Evolutionary conservation across 2,888 invertebrate genomes (phyloP).

Genomic region (Drosophila silvestris): DNA sequence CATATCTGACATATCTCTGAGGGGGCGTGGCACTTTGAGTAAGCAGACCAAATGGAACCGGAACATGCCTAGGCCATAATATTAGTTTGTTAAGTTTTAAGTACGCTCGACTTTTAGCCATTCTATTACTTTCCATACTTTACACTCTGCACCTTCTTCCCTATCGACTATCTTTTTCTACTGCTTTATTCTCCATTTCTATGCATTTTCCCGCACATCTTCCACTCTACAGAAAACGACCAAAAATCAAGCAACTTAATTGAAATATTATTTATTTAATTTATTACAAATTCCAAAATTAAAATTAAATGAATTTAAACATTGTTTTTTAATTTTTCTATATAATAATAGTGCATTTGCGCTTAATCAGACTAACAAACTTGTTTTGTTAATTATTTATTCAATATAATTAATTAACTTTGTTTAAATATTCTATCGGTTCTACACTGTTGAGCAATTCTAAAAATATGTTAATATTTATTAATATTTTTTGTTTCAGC

Average conservation of each 20-base stretch:
- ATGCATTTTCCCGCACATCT: slow-evolving; percentile 21
- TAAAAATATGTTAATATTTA: not conserved
- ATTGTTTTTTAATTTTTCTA: not conserved
- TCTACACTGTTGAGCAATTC: not conserved
- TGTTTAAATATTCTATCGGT: not conserved
- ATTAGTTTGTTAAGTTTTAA: slow-evolving; percentile 60
- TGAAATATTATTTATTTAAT: slow-evolving; percentile 83
- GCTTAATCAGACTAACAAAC: slow-evolving; percentile 3
- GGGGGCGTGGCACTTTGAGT: slow-evolving; percentile 54
- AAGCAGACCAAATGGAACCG: slow-evolving; percentile 72
- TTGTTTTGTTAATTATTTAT: no score
- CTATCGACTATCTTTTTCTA: slow-evolving; percentile 15
- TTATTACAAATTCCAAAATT: slow-evolving; percentile 82
- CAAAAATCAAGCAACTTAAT: slow-evolving; percentile 70
- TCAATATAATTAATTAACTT: not conserved
- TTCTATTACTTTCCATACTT: slow-evolving; percentile 44
- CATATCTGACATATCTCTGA: not conserved
- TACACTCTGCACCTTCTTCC: slow-evolving; percentile 17
- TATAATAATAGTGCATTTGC: not conserved
- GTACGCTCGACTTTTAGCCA: slow-evolving; percentile 71
- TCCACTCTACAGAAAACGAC: slow-evolving; percentile 64
- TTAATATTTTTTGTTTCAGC: not conserved
- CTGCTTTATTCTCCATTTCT: slow-evolving; percentile 20
- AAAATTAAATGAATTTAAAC: slow-evolving; percentile 42
- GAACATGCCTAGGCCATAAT: slow-evolving; percentile 75